Percentiles rank a stretch among this genome's conserved stretches.
phyloP scores from a whole-genome alignment of 2,797 vertebrate genomes.

The Hemibagrus guttatus region DNA sequence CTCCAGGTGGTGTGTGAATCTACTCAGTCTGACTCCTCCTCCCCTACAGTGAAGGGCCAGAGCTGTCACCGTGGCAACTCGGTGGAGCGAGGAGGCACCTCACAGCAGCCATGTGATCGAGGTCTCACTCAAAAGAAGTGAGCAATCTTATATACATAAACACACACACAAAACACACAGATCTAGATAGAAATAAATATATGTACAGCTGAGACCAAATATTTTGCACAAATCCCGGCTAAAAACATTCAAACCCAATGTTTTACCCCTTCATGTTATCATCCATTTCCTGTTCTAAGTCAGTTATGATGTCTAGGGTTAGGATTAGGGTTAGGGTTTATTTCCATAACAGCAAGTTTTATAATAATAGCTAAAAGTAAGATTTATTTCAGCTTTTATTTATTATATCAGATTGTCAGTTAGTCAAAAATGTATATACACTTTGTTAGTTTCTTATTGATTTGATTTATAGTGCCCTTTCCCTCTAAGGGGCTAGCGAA shows the following conservation, averaged over 20 bases:
- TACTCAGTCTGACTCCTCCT: conserved; percentile 80
- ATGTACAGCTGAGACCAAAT: not conserved
- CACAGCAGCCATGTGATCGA: conserved; percentile 85
- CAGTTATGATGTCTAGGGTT: not conserved
- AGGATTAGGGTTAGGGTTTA: no score
- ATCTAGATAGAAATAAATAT: not conserved
- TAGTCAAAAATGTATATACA: not conserved
- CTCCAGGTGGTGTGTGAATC: conserved; percentile 91
- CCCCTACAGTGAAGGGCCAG: conserved; percentile 79
- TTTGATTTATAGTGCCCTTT: no score
- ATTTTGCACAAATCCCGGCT: not conserved
- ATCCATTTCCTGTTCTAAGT: not conserved
- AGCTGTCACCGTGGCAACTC: conserved; percentile 93
- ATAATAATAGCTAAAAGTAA: not conserved
- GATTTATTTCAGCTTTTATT: not conserved
- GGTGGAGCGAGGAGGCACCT: conserved; percentile 88
- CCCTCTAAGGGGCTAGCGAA: no score
- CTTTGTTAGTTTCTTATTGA: not conserved
- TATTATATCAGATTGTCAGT: not conserved
- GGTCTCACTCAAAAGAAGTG: conserved; percentile 88
- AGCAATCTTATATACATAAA: conserved; percentile 42
- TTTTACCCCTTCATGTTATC: not conserved
- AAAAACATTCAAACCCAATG: not conserved
- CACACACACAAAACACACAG: not conserved
- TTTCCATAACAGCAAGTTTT: not conserved